A percentile compares a stretch with the other conserved stretches of the same genome.
These are phyloP conservation scores for Dendrocincla fuliginosa DNA, from an alignment of 2,797 vertebrate genomes.

Conservation along the genomic window DNA sequence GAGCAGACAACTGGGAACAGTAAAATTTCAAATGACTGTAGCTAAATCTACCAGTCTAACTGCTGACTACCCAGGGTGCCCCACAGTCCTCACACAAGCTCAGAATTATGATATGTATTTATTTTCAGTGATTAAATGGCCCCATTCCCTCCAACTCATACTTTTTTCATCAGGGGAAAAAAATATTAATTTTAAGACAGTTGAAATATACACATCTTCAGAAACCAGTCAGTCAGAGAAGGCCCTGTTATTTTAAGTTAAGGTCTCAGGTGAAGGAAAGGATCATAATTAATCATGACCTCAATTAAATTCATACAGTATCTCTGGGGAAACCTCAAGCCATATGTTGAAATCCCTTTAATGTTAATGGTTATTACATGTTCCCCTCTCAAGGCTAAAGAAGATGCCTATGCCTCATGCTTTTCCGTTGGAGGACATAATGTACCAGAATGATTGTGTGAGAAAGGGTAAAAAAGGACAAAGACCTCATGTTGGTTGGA, in stretches of 20 bases:
- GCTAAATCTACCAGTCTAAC: not conserved
- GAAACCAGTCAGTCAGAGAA: not conserved
- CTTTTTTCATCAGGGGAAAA: not conserved
- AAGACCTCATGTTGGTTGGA: not conserved
- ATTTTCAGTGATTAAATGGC: not conserved
- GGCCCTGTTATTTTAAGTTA: not conserved
- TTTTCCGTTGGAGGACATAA: not conserved
- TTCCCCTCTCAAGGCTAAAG: not conserved
- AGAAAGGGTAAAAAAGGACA: slow-evolving; percentile 8
- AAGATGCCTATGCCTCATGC: not conserved
- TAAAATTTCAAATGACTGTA: not conserved
- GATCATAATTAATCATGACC: slow-evolving; percentile 5
- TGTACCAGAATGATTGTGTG: not conserved
- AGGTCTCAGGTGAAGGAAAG: not conserved
- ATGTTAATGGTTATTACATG: slow-evolving; percentile 7
- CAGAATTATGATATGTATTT: not conserved
- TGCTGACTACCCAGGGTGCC: not conserved
- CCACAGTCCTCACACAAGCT: not conserved
- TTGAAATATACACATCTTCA: not conserved
- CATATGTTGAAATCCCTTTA: slow-evolving; percentile 23
- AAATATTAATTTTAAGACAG: not conserved
- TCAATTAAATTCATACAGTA: slow-evolving; percentile 6
- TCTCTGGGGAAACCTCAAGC: slow-evolving; percentile 9
- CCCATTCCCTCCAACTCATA: not conserved
- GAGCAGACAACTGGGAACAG: not conserved